Evolutionary conservation across 2,797 vertebrate species (phyloP).

Genomic region (Cygnus olor): DNA sequence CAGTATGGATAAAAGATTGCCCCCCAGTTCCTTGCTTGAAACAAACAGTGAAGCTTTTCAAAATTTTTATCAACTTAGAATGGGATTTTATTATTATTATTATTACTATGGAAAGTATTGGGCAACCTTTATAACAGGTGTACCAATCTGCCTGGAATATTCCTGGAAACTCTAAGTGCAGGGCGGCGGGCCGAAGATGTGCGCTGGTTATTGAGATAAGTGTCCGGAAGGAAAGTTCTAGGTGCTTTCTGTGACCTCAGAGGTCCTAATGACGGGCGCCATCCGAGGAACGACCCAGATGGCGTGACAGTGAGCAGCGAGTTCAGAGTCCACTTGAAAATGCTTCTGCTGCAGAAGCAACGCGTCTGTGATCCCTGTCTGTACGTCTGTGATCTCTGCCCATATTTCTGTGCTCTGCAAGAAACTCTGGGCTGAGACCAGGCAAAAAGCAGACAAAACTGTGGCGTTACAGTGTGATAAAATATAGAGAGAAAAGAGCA

Average conservation of each 20-base stretch:
- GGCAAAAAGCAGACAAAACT: background rate
- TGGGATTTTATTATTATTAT: background rate
- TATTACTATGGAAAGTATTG: background rate
- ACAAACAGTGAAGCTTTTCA: background rate
- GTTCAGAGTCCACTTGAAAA: background rate
- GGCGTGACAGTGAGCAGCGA: background rate
- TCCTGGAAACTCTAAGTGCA: background rate
- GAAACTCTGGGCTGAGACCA: background rate
- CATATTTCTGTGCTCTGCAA: background rate
- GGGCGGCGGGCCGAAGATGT: background rate
- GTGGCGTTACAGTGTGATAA: background rate
- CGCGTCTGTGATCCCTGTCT: background rate
- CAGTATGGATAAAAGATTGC: background rate
- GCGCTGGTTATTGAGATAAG: background rate
- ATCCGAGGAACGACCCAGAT: background rate
- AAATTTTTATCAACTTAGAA: background rate
- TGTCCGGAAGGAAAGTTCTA: background rate
- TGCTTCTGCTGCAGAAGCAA: background rate
- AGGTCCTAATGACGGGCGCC: background rate
- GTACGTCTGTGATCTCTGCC: rapidly evolving
- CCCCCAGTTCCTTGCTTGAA: background rate
- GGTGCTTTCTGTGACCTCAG: background rate
- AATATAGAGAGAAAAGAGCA: background rate
- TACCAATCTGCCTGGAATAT: background rate
- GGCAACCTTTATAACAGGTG: background rate